phyloP scores from a whole-genome alignment of 2,113 vertebrate genomes.

The Corythornis madagascariensis region DNA sequence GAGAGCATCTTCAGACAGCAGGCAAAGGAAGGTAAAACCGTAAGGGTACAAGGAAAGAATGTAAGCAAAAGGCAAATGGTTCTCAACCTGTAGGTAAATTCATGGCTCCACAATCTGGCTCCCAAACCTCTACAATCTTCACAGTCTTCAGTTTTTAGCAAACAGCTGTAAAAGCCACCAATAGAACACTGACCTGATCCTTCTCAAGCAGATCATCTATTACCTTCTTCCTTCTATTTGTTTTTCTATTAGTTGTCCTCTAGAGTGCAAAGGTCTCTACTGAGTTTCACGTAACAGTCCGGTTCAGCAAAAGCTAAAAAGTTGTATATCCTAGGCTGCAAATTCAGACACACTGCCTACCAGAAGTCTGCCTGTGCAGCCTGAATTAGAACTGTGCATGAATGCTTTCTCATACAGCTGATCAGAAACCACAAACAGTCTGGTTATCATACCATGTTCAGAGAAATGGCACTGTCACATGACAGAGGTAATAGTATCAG shows the following conservation, averaged over 20 bases:
- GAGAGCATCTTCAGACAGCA: not conserved
- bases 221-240: not conserved
- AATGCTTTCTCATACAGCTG: not conserved
- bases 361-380: not conserved
- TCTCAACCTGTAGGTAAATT: not conserved
- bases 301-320: not conserved
- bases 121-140: not conserved
- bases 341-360: not conserved
- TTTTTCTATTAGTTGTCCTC: not conserved
- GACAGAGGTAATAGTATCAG: not conserved
- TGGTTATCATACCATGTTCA: not conserved
- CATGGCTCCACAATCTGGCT: not conserved
- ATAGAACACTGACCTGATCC: not conserved
- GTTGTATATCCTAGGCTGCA: not conserved
- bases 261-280: not conserved
- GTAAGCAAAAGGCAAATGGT: not conserved
- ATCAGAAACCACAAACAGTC: not conserved
- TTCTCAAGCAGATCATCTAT: not conserved
- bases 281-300: not conserved
- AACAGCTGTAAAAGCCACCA: not conserved
- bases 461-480: not conserved
- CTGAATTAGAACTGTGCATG: not conserved
- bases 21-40: not conserved
- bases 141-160: not conserved
- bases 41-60: not conserved